Conservation (phyloP, 2,888 invertebrate species). For the Caenorhabditis sp. region DNA sequence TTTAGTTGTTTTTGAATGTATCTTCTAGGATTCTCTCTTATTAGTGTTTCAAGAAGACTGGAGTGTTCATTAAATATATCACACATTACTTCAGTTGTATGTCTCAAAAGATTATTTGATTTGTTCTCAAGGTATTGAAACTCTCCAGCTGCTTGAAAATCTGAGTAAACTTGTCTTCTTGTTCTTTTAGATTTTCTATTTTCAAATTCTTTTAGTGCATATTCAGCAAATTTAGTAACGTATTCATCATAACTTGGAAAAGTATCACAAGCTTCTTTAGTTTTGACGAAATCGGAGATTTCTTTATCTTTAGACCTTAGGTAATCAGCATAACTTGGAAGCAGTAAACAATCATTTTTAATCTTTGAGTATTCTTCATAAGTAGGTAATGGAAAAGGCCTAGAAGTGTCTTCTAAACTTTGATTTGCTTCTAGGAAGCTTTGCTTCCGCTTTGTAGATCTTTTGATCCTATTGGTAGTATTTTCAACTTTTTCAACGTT, state of each 20-base stretch:
- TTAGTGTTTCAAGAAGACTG: conserved; percentile 10
- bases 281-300: conserved; percentile 33
- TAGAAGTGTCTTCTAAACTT: conserved; percentile 46
- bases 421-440: conserved; percentile 12
- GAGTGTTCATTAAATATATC: background rate
- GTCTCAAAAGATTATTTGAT: conserved; percentile 4
- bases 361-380: conserved; percentile 40
- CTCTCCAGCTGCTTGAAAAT: conserved; percentile 3
- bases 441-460: conserved; percentile 2
- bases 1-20: conserved; percentile 38
- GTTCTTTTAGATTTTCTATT: conserved; percentile 16
- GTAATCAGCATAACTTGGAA: conserved; percentile 26
- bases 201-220: conserved; percentile 11
- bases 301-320: conserved; percentile 34
- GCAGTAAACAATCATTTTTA: conserved; percentile 37
- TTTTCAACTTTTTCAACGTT: too few species aligned
- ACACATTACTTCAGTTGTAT: conserved; percentile 11
- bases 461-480: conserved; percentile 9
- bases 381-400: conserved; percentile 31
- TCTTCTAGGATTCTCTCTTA: conserved; percentile 15
- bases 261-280: conserved; percentile 44
- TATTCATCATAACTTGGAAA: conserved; percentile 51
- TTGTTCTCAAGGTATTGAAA: conserved; percentile 7
- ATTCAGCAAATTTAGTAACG: conserved; percentile 29
- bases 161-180: conserved; percentile 12